Base-by-base conservation (phyloP, 2,797 vertebrate genomes). In the Diplodus puntazzo region DNA sequence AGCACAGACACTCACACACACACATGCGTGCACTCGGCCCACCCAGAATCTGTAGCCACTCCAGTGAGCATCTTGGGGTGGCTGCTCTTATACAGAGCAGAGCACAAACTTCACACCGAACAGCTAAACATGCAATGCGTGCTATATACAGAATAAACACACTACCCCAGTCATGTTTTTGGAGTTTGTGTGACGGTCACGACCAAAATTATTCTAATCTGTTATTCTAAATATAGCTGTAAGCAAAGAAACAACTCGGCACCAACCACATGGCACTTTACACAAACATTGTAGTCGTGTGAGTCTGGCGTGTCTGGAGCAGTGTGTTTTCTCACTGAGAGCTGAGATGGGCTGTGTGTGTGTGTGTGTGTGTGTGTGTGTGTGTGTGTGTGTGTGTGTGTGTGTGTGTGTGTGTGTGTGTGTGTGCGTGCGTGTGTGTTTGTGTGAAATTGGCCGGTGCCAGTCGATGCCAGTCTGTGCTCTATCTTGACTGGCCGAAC, bases 41-140 rank as follows among this genome's bases (percentile, higher is more conserved):
- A 83, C 81, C 79, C 83, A 88, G 78, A 83, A 83, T 86, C 30
- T 78, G 86, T 52, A 73, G 76, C 78, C 87, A 86, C 69, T 86
- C 75, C 75, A 86, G 49, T 81, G 83, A 89, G 70, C 79, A 81
- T 86, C 63, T 79, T 70, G 50, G 82, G 60, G 62, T 50, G 60
- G 68, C 78, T 87, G 80, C 70, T 87, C 63, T 80, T 61, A 54
- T 18, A 63, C 59, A 85, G 53, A 75, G 45, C 30, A 52, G 75
- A 86, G 63, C 73, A 55, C 61, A 55, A 43, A 77, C 34, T 34
- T 34, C 34, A 53, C 63, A 62, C 42, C 69, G 62, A 62, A 55
- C 42, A 48, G 23, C 46, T 52, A 55, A 58, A 62, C 75, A 69
- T 64, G 25, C 57, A 42, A 16, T 42, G 14, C 30, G 55, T 75